Evolutionary conservation across 2,797 vertebrate species (phyloP), one percentile per base, ranked within the genome.

Genomic region (Clarias platycephalus): DNA sequence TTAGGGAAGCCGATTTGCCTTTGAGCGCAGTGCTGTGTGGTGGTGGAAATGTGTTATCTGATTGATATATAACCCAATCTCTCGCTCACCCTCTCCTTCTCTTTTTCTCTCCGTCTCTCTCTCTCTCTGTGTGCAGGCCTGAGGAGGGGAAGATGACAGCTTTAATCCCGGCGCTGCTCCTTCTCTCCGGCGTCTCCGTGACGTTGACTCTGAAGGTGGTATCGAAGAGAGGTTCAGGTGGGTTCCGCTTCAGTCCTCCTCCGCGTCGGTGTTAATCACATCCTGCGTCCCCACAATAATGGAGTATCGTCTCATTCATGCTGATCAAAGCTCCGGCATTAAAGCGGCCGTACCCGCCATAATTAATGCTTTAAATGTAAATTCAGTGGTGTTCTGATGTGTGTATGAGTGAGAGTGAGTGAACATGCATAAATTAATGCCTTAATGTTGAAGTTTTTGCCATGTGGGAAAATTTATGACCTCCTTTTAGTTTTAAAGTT

Each of bases 181-280:
- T 98, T 91, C 94, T 98, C 91, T 97, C 96, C 92, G 75, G 81
- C 53, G 91, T 96, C 92, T 96, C 96, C 86, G 93, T 98, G 90
- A 95, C 96, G 92, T 95, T 95, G 92, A 96, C 96, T 94, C 92
- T 97, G 91, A 99, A 98, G 93, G 96, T 98, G 92, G 97, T 99
- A 92, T 98, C 98, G 81, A 99, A 99, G 94, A 96, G 97, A 94
- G 98, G 98, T 92, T 99, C 98, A 95, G 98, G 98, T 98, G 97
- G 94, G 95, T 90, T 67, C 84, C 31, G 37, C 82, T 75, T 40
- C 40, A 70, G 7, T 75, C 76, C 67, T 58, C 53, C 81, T 66
- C 58, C 49, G 53, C 55, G 77, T 64, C 57, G 53, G 57, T 22
- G 68, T 67, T 79, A 83, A 76, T 83, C 80, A 86, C 40, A 22